Evolutionary conservation across 2,113 vertebrate genomes (phyloP).

Genomic region (Todiramphus saurophagus): DNA sequence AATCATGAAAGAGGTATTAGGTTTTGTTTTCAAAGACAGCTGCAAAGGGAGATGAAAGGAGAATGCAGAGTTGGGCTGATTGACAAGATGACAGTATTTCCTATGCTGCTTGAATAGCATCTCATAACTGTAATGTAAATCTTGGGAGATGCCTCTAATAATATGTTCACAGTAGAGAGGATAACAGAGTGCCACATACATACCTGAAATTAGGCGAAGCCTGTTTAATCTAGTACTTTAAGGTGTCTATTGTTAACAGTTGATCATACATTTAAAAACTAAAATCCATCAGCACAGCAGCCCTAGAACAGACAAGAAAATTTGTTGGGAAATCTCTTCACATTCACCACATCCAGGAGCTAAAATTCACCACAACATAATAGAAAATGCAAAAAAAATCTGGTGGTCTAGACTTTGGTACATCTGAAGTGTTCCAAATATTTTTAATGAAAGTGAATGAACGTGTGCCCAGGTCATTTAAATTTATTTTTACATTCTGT

Average conservation of each 20-base stretch:
- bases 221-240: neutral
- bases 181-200: neutral
- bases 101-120: neutral
- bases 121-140: neutral
- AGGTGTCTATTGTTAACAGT: neutral
- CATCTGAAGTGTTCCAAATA: neutral
- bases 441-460: neutral
- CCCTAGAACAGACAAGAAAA: neutral
- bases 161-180: neutral
- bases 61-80: neutral
- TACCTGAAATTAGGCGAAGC: neutral
- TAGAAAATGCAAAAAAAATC: neutral
- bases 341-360: neutral
- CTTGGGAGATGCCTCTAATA: neutral
- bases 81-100: constrained; percentile 24
- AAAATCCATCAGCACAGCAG: neutral
- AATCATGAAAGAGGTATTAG: neutral
- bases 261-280: neutral
- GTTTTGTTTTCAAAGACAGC: constrained; percentile 38
- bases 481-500: neutral
- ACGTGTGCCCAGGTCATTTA: neutral
- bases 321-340: neutral
- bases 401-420: neutral
- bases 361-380: neutral
- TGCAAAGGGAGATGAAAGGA: constrained; percentile 30